A percentile compares a stretch with the other conserved stretches of the same genome.
These are phyloP conservation scores for Venustaconcha ellipsiformis DNA, from an alignment of 1,140 invertebrate species.

Conservation along the genomic window DNA sequence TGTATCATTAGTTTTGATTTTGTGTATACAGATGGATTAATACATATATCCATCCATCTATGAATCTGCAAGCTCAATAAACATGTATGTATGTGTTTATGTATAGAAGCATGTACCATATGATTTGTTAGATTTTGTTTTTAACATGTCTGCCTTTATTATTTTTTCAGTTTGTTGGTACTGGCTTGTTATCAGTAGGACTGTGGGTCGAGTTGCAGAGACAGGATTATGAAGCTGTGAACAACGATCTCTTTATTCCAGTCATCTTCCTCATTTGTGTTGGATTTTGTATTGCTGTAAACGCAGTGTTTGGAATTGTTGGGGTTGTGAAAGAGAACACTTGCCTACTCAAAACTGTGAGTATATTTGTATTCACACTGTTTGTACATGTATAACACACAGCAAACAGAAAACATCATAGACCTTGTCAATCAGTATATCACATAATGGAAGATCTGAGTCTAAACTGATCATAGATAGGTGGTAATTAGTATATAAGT, in stretches of 20 bases:
- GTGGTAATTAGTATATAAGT: too few relatives aligned
- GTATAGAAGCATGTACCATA: too few relatives aligned
- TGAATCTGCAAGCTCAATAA: too few relatives aligned
- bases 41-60: too few relatives aligned
- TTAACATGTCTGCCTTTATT: background rate
- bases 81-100: too few relatives aligned
- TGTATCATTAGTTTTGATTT: too few relatives aligned
- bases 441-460: too few relatives aligned
- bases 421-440: too few relatives aligned
- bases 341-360: conserved; percentile 52
- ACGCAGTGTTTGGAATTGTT: conserved; percentile 47
- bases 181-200: conserved; percentile 42
- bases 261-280: conserved; percentile 49
- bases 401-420: too few relatives aligned
- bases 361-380: conserved; percentile 8
- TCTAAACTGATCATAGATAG: too few relatives aligned
- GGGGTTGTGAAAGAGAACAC: conserved; percentile 50
- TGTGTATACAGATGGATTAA: too few relatives aligned
- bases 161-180: conserved; percentile 48
- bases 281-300: conserved; percentile 48
- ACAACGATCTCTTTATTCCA: conserved; percentile 49
- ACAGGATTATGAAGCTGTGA: conserved; percentile 39
- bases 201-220: conserved; percentile 43
- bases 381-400: too few relatives aligned
- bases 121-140: background rate